Evolutionary conservation across 2,888 invertebrate species (phyloP).

Genomic region (Heteromyza rotundicornis): DNA sequence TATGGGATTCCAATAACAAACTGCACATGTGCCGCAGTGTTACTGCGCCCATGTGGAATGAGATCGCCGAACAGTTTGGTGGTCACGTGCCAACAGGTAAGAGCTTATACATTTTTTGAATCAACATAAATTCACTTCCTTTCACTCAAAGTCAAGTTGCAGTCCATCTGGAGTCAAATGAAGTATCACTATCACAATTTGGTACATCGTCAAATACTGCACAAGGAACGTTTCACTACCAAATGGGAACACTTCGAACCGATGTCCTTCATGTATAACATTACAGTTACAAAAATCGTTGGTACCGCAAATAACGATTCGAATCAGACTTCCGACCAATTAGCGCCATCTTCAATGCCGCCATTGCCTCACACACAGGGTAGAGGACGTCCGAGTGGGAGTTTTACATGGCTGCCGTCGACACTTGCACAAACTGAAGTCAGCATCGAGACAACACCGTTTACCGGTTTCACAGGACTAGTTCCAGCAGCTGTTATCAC

Average conservation of each 20-base stretch:
- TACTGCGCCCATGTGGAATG: conserved; percentile 58
- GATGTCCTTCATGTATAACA: conserved; percentile 59
- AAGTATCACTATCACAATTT: conserved; percentile 56
- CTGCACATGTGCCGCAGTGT: conserved; percentile 58
- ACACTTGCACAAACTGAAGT: conserved; percentile 13
- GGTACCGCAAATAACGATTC: conserved; percentile 37
- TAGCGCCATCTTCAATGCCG: conserved; percentile 30
- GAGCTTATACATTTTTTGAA: conserved; percentile 20
- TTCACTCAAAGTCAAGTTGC: conserved; percentile 45
- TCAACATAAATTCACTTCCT: not conserved
- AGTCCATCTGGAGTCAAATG: conserved; percentile 59
- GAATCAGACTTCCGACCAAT: conserved; percentile 3
- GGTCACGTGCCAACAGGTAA: conserved; percentile 58
- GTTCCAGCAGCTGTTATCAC: conserved; percentile 55
- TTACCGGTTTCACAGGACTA: conserved; percentile 54
- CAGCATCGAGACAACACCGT: conserved; percentile 34
- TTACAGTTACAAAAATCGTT: conserved; percentile 55
- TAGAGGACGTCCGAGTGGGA: conserved; percentile 56
- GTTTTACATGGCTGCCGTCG: conserved; percentile 51
- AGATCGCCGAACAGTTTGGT: conserved; percentile 57
- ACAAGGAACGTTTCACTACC: conserved; percentile 57
- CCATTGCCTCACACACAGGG: conserved; percentile 43
- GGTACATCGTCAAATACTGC: conserved; percentile 55
- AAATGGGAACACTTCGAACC: conserved; percentile 58
- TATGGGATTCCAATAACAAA: conserved; percentile 58